A percentile compares a stretch with the other conserved stretches of the same genome.
phyloP scores from a whole-genome alignment of 2,888 invertebrate genomes.

The Folsomia candida region DNA sequence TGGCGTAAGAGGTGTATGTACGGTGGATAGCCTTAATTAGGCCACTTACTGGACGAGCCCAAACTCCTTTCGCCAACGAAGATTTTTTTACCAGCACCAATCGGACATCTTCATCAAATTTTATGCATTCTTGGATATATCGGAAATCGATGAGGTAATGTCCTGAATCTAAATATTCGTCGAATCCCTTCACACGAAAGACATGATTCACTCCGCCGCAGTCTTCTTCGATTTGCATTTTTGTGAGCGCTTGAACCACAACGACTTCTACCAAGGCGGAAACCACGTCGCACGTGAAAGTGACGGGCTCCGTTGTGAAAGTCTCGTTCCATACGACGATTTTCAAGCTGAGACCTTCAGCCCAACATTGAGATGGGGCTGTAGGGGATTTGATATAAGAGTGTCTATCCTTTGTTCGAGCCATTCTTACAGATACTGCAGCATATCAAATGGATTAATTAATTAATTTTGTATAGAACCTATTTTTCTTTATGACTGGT shows the following conservation, averaged over 20 bases:
- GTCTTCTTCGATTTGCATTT: constrained; percentile 66
- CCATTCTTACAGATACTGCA: constrained; percentile 69
- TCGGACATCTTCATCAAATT: constrained; percentile 82
- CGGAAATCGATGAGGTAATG: constrained; percentile 84
- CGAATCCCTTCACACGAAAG: constrained; percentile 77
- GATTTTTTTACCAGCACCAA: constrained; percentile 63
- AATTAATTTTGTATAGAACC: constrained; percentile 1
- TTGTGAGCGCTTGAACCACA: constrained; percentile 77
- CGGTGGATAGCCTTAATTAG: background rate
- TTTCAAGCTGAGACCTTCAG: constrained; percentile 81
- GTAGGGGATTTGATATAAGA: constrained; percentile 86
- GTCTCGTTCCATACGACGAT: constrained; percentile 70
- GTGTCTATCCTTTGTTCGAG: constrained; percentile 75
- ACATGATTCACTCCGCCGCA: constrained; percentile 68
- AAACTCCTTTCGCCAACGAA: constrained; percentile 64
- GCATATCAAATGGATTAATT: constrained; percentile 43
- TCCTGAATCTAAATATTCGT: constrained; percentile 82
- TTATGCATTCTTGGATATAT: constrained; percentile 89
- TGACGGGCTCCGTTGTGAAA: constrained; percentile 67
- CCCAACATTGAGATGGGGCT: constrained; percentile 71
- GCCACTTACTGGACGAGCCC: constrained; percentile 69
- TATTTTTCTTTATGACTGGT: background rate
- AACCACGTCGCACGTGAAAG: constrained; percentile 90
- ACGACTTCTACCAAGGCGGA: constrained; percentile 82
- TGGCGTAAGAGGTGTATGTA: background rate